Evolutionary conservation across 2,113 vertebrate genomes (phyloP).

Genomic region (Prionailurus viverrinus): DNA sequence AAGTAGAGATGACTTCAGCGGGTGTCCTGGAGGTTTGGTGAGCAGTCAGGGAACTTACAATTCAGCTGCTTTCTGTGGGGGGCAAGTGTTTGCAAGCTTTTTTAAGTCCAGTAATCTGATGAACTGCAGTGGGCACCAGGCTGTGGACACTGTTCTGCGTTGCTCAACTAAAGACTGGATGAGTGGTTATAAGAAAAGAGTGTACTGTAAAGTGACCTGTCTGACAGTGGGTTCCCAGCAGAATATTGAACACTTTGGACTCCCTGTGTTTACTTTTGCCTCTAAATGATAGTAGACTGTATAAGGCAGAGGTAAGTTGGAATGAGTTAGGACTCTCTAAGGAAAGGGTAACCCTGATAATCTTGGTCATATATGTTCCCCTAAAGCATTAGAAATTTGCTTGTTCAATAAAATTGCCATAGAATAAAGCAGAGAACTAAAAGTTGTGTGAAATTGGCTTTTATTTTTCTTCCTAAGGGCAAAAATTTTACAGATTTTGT

Average conservation of each 20-base stretch:
- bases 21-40: not conserved
- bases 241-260: not conserved
- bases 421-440: constrained; percentile 44
- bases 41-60: not conserved
- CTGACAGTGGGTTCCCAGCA: not conserved
- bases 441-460: constrained; percentile 7
- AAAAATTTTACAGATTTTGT: constrained; percentile 21
- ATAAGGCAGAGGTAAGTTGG: not conserved
- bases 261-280: not conserved
- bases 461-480: not conserved
- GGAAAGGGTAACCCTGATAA: not conserved
- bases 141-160: not conserved
- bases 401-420: not conserved
- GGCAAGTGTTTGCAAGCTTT: not conserved
- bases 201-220: not conserved
- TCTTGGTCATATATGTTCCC: constrained; percentile 31
- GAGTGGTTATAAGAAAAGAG: not conserved
- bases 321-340: not conserved
- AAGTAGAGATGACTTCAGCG: not conserved
- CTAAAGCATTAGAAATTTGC: not conserved
- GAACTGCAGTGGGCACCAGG: not conserved
- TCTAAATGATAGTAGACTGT: not conserved
- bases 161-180: not conserved
- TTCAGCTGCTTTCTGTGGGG: not conserved
- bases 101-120: not conserved